phyloP scores from a whole-genome alignment of 2,797 vertebrate genomes.

The Kryptolebias ocellatus region DNA sequence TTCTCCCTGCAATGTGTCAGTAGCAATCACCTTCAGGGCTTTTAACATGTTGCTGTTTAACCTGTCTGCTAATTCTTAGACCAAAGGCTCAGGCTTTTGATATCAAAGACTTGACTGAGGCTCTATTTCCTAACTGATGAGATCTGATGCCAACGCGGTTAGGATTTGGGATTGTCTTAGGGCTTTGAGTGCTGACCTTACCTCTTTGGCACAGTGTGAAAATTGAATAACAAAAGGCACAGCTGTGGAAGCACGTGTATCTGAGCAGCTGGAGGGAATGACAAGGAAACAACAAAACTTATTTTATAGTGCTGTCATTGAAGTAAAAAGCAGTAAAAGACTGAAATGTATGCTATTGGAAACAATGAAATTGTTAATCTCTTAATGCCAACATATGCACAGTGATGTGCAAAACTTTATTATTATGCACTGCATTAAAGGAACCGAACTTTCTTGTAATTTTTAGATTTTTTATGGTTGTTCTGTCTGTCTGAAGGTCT shows the following conservation, averaged over 20 bases:
- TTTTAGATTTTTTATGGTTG: no score
- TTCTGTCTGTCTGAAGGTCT: no score
- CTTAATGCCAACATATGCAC: no score
- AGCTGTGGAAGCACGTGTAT: not conserved
- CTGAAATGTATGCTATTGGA: no score
- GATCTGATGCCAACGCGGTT: constrained; percentile 38
- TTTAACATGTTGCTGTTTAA: constrained; percentile 51
- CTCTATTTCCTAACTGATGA: constrained; percentile 37
- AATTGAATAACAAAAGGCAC: constrained; percentile 12
- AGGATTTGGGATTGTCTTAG: constrained; percentile 32
- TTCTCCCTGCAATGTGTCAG: constrained; percentile 45
- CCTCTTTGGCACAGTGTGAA: constrained; percentile 16
- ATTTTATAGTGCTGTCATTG: no score
- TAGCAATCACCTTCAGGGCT: constrained; percentile 43
- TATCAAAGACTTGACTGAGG: constrained; percentile 57
- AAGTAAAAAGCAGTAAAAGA: no score
- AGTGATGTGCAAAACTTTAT: no score
- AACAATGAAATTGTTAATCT: no score
- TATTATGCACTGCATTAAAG: no score
- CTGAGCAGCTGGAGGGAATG: not conserved
- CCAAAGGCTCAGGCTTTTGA: constrained; percentile 46
- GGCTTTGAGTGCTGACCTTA: constrained; percentile 21
- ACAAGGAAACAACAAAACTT: not conserved
- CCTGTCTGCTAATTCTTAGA: constrained; percentile 54
- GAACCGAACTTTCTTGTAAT: no score